phyloP scores from a whole-genome alignment of 2,797 vertebrate species.

The Rhodeus uyekii region DNA sequence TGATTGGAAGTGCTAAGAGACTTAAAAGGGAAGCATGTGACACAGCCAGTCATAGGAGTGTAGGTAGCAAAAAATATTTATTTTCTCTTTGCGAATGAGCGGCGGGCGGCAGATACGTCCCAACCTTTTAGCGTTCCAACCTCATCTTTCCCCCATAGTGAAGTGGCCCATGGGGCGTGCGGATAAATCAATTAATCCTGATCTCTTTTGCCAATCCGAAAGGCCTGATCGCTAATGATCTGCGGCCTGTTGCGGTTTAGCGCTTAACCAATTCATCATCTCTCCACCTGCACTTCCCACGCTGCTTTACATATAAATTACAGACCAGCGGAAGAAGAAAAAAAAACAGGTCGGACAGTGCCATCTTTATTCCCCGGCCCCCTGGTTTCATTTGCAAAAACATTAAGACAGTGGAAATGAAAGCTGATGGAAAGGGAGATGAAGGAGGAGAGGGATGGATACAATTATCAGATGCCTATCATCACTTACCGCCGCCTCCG shows the following conservation, averaged over 20 bases:
- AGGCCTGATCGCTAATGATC: constrained; percentile 65
- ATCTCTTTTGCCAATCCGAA: constrained; percentile 59
- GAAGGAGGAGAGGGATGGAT: constrained; percentile 12
- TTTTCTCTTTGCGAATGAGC: constrained; percentile 10
- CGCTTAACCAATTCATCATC: constrained; percentile 63
- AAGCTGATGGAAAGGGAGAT: constrained; percentile 37
- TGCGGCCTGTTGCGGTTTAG: constrained; percentile 56
- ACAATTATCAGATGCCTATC: constrained; percentile 27
- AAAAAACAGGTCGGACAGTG: constrained; percentile 27
- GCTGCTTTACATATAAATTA: constrained; percentile 61
- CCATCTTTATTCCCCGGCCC: constrained; percentile 42
- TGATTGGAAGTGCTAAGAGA: constrained; percentile 28
- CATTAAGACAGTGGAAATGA: constrained; percentile 41
- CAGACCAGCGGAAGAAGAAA: not conserved
- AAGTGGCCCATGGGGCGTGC: constrained; percentile 40
- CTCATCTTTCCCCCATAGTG: constrained; percentile 58
- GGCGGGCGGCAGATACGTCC: not conserved
- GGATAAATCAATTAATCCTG: constrained; percentile 65
- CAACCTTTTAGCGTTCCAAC: constrained; percentile 29
- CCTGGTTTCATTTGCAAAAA: constrained; percentile 41
- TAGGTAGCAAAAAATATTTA: constrained; percentile 49
- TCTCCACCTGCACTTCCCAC: constrained; percentile 51
- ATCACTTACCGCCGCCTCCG: not conserved
- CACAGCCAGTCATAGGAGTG: constrained; percentile 28
- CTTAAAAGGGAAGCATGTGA: constrained; percentile 42